Percentiles rank a stretch among this genome's conserved stretches.
phyloP scores from a whole-genome alignment of 2,888 invertebrate genomes.

The Tricholauxania praeusta region DNA sequence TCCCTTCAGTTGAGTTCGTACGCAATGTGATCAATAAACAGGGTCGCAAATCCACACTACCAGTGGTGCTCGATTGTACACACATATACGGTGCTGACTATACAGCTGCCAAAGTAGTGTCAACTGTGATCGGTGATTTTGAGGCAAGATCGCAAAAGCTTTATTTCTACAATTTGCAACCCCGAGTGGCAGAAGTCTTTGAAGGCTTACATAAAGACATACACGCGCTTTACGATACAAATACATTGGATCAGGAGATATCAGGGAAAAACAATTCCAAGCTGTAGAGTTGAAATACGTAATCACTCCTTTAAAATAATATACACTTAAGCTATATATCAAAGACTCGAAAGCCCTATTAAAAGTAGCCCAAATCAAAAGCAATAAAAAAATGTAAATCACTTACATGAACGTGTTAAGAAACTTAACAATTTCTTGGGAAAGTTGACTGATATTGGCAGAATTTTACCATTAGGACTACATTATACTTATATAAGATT shows the following conservation, averaged over 20 bases:
- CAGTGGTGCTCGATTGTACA: conserved; percentile 88
- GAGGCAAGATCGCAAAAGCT: conserved; percentile 79
- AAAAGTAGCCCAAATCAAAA: background rate
- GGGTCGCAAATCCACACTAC: conserved; percentile 76
- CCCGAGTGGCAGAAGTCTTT: conserved; percentile 84
- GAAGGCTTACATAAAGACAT: conserved; percentile 82
- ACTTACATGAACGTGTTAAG: too few species aligned
- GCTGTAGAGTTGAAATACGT: background rate
- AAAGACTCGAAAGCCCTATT: background rate
- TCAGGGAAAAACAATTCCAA: conserved; percentile 53
- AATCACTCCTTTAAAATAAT: conserved; percentile 37
- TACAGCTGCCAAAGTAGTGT: conserved; percentile 86
- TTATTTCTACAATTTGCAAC: conserved; percentile 85
- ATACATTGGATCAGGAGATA: conserved; percentile 78
- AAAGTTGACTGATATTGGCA: too few species aligned
- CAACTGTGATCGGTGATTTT: conserved; percentile 81
- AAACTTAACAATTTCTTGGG: too few species aligned
- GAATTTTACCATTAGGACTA: too few species aligned
- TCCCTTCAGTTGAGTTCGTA: conserved; percentile 91
- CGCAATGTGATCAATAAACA: conserved; percentile 86
- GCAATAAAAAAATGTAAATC: too few species aligned
- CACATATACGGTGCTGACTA: conserved; percentile 91
- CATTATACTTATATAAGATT: too few species aligned
- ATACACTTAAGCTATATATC: conserved; percentile 28
- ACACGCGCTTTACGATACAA: conserved; percentile 80